Conservation (phyloP, 2,797 vertebrate species). For the Cossypha polioptera region DNA sequence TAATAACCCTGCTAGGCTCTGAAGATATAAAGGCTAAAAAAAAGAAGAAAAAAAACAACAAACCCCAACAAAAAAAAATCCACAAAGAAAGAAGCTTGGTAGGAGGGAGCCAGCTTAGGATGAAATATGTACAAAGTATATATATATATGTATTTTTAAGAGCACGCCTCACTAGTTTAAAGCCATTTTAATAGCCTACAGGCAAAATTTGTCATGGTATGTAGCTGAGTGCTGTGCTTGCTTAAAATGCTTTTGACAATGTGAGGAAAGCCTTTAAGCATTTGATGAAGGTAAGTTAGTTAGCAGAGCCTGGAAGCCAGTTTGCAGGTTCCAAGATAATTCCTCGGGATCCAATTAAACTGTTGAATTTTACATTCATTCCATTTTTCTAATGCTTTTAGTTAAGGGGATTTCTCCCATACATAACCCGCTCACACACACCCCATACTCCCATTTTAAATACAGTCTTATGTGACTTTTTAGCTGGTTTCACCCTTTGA, state of each 20-base stretch:
- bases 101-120: neutral
- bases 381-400: constrained; percentile 61
- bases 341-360: constrained; percentile 51
- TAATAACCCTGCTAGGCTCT: neutral
- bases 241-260: constrained; percentile 66
- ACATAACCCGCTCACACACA: neutral
- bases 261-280: constrained; percentile 68
- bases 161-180: constrained; percentile 29
- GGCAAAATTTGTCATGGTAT: constrained; percentile 39
- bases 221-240: constrained; percentile 37
- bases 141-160: neutral
- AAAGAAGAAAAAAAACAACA: neutral
- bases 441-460: constrained; percentile 5
- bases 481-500: constrained; percentile 38
- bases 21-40: neutral
- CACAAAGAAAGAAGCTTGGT: neutral
- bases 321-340: constrained; percentile 66
- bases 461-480: constrained; percentile 17
- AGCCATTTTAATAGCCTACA: constrained; percentile 44
- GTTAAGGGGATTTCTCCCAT: constrained; percentile 50
- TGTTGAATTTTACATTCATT: constrained; percentile 67
- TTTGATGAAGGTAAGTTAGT: constrained; percentile 66
- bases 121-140: neutral
- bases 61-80: neutral
- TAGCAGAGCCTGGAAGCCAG: constrained; percentile 42